Conservation (phyloP, 2,888 invertebrate species). For the Bibio marci region DNA sequence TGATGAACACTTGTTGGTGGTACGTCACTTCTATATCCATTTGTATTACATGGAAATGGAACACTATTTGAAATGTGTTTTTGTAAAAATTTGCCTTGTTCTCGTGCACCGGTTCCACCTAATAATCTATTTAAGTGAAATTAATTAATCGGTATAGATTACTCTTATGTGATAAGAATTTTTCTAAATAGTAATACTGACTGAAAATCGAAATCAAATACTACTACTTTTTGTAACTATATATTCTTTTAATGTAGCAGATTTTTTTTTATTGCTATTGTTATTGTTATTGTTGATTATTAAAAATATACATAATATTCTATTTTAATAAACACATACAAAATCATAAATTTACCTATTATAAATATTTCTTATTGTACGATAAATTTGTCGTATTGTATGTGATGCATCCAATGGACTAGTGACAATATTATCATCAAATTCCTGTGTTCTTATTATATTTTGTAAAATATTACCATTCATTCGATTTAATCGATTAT, state of each 20-base stretch:
- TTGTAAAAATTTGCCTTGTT: constrained; percentile 16
- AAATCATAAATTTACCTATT: constrained; percentile 9
- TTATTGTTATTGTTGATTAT: too few species aligned
- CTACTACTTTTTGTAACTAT: not conserved
- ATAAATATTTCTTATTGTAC: constrained; percentile 12
- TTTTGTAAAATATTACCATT: constrained; percentile 13
- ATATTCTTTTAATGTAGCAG: not conserved
- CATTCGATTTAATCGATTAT: constrained; percentile 10
- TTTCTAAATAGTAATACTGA: not conserved
- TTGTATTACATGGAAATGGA: constrained; percentile 26
- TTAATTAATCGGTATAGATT: too few species aligned
- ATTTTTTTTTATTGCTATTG: too few species aligned
- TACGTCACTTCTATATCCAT: constrained; percentile 18
- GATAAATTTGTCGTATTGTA: constrained; percentile 11
- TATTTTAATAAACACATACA: not conserved
- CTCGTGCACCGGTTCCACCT: constrained; percentile 7
- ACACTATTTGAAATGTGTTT: constrained; percentile 11
- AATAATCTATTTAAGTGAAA: constrained; percentile 4
- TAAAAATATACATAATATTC: not conserved
- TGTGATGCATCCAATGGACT: constrained; percentile 12
- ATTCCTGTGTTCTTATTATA: constrained; percentile 12
- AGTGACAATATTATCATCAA: constrained; percentile 13
- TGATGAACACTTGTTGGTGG: constrained; percentile 35
- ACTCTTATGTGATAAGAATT: not conserved
- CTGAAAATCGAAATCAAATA: not conserved